These are phyloP conservation scores for Anoncus sp. DNA, from an alignment of 2,888 invertebrate genomes.

Conservation along the genomic window DNA sequence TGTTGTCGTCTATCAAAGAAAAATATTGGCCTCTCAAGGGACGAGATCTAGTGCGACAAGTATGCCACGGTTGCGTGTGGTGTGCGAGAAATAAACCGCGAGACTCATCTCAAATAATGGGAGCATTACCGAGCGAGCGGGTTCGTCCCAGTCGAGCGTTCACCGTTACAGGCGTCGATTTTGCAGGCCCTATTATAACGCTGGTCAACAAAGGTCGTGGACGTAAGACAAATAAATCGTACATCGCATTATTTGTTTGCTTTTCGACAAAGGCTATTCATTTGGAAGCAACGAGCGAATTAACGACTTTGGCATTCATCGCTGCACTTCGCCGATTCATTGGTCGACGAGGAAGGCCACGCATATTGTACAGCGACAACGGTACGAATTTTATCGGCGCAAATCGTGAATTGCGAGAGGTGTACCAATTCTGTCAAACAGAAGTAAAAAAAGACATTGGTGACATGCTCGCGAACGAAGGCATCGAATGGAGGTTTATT, in stretches of 20 bases:
- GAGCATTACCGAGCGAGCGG: slow-evolving; percentile 24
- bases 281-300: slow-evolving; percentile 1
- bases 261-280: slow-evolving; percentile 61
- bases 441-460: background rate
- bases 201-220: no score
- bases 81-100: slow-evolving; percentile 54
- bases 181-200: slow-evolving; percentile 54
- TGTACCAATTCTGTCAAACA: background rate
- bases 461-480: slow-evolving; percentile 7
- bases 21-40: slow-evolving; percentile 62
- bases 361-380: slow-evolving; percentile 13
- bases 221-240: slow-evolving; percentile 61
- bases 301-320: slow-evolving; percentile 12
- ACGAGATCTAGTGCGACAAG: slow-evolving; percentile 50
- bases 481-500: slow-evolving; percentile 50
- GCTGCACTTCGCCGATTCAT: slow-evolving; percentile 18
- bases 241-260: slow-evolving; percentile 67
- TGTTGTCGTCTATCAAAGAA: slow-evolving; percentile 50
- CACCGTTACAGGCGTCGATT: slow-evolving; percentile 52
- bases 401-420: slow-evolving; percentile 5
- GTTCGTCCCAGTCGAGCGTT: slow-evolving; percentile 47
- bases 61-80: slow-evolving; percentile 61
- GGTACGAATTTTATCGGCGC: slow-evolving; percentile 35
- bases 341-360: background rate
- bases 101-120: slow-evolving; percentile 8